Evolutionary conservation across 2,888 invertebrate genomes (phyloP).

Genomic region (Drosophila multiciliata): DNA sequence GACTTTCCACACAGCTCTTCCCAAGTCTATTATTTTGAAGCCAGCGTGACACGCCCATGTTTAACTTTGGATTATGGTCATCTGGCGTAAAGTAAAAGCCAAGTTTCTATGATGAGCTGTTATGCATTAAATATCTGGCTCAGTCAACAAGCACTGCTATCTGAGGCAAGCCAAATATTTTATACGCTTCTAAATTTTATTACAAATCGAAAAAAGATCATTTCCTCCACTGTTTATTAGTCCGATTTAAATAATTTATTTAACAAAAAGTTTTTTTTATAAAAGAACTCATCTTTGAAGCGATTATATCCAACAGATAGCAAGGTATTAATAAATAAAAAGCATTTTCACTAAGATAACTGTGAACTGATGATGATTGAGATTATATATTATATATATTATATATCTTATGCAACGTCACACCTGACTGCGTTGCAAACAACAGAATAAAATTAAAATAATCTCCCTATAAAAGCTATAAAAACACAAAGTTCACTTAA

Average conservation of each 20-base stretch:
- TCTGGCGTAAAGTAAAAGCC: conserved; percentile 52
- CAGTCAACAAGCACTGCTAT: neutral
- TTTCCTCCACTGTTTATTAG: neutral
- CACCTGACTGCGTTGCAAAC: neutral
- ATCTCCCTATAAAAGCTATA: neutral
- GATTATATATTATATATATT: neutral
- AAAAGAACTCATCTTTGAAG: neutral
- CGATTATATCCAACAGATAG: neutral
- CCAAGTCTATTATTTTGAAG: neutral
- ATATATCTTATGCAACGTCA: neutral
- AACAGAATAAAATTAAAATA: neutral
- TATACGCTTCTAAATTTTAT: neutral
- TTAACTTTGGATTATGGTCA: conserved; percentile 49
- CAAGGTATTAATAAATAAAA: neutral
- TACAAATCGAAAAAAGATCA: neutral
- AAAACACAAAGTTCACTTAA: neutral
- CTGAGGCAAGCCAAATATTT: neutral
- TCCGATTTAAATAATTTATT: neutral
- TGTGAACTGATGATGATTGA: neutral
- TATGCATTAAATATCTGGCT: neutral
- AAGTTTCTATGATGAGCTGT: conserved; percentile 10
- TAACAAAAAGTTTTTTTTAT: neutral
- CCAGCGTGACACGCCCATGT: conserved; percentile 21
- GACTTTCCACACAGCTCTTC: neutral
- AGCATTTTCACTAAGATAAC: neutral